Evolutionary conservation across 1,140 invertebrate species (phyloP), one percentile per base, ranked within the genome.

Genomic region (Latrodectus geometricus): DNA sequence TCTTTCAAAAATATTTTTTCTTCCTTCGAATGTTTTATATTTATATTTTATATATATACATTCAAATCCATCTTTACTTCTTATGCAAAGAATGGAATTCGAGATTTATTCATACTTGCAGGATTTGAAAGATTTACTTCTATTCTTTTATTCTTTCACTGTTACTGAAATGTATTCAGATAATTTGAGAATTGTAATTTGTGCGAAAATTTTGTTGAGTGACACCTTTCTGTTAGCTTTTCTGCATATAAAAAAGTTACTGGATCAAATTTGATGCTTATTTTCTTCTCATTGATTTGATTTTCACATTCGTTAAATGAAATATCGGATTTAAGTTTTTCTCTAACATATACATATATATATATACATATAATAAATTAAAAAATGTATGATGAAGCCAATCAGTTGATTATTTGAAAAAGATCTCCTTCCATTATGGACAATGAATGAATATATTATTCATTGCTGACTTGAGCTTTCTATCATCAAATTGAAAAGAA

Each of bases 81-180:
- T 70, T 68, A 49, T 80, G 78, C 69, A 49, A 35, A 69, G 23
- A 52, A 50, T 0, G 78, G 48, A 35, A 68, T 80, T 80, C 69
- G 48, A 80, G 49, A 80, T 80, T 69, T 80, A 80, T 80, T 80
- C 78, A 80, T 80, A 70, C 35, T 70, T 50, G 65, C 50, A 65
- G 17, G 52, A 56, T 69, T 69, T 78, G 65, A 66, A 54, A 70
- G 50, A 15, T 61, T 80, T 80, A 17, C 7, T 23, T 9, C 12
- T 52, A 66, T 80, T 70, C 49, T 80, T 61, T 35, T 65, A 61
- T 77, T 77, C 56, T 20, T 52, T 9, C 9, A 56, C 14, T n/a
- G 9, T 15, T 17, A 61, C 14, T 65, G 15, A 61, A 14, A 21
- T 11, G 23, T 23, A 65, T 65, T 20, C 23, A 61, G n/a, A 23